Evolutionary conservation across 2,888 invertebrate genomes (phyloP).

Genomic region (Agrochola circellaris): DNA sequence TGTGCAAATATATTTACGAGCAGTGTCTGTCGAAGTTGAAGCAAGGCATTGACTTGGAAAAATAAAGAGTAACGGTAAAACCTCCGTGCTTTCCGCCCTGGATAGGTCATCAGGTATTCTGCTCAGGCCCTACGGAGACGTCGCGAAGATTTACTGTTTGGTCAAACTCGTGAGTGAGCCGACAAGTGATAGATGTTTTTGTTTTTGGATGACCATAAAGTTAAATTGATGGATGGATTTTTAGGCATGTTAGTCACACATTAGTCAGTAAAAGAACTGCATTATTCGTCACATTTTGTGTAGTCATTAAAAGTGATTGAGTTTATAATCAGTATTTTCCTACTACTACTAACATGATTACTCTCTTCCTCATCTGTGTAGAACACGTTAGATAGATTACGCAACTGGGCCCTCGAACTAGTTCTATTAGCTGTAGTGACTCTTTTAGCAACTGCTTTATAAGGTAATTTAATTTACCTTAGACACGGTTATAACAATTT

Average conservation of each 20-base stretch:
- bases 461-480: not conserved
- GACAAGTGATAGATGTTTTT: constrained; percentile 22
- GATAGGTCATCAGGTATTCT: constrained; percentile 45
- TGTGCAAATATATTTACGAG: constrained; percentile 45
- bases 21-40: constrained; percentile 24
- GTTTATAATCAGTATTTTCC: not conserved
- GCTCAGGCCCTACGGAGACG: constrained; percentile 33
- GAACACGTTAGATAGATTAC: constrained; percentile 5
- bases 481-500: not conserved
- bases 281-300: constrained; percentile 5
- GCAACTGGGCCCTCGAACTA: constrained; percentile 7
- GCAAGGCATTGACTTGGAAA: constrained; percentile 58
- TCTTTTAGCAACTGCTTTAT: not conserved
- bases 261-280: not conserved
- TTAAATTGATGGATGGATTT: constrained; percentile 23
- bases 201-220: constrained; percentile 9
- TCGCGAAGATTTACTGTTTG: constrained; percentile 56
- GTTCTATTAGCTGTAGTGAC: not conserved
- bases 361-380: constrained; percentile 8
- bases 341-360: not conserved
- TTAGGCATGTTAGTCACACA: constrained; percentile 7
- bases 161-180: constrained; percentile 45
- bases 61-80: constrained; percentile 55
- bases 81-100: constrained; percentile 44
- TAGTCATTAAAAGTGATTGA: not conserved